Evolutionary conservation across 2,888 invertebrate genomes (phyloP).

Genomic region (Amphipyra berbera): DNA sequence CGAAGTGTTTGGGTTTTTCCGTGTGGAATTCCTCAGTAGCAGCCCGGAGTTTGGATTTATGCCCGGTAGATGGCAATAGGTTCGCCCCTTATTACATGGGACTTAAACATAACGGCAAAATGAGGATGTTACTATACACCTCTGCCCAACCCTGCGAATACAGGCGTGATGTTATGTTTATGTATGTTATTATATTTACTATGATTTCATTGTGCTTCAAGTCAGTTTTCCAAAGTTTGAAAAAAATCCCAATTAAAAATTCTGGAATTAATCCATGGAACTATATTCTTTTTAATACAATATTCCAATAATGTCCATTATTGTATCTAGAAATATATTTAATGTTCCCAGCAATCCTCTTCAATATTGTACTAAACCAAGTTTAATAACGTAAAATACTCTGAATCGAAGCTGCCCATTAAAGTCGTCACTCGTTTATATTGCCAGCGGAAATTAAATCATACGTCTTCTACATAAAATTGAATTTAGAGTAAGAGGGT

Average conservation of each 20-base stretch:
- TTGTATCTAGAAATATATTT: constrained; percentile 27
- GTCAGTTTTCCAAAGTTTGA: too few relatives aligned
- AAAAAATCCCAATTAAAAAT: background rate
- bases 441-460: constrained; percentile 61
- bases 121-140: too few relatives aligned
- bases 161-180: too few relatives aligned
- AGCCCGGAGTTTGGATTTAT: too few relatives aligned
- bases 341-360: constrained; percentile 39
- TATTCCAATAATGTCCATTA: constrained; percentile 28
- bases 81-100: too few relatives aligned
- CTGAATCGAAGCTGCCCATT: constrained; percentile 49
- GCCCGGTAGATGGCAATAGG: too few relatives aligned
- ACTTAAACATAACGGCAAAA: too few relatives aligned
- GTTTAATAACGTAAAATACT: constrained; percentile 56
- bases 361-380: constrained; percentile 50
- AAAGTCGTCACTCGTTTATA: constrained; percentile 45
- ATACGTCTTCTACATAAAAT: constrained; percentile 53
- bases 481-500: constrained; percentile 44
- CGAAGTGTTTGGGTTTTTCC: too few relatives aligned
- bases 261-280: background rate
- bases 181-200: too few relatives aligned
- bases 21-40: too few relatives aligned
- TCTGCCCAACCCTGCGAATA: too few relatives aligned
- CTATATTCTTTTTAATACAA: constrained; percentile 23
- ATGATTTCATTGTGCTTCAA: background rate